A percentile compares a stretch with the other conserved stretches of the same genome.
Conservation (phyloP, 2,888 invertebrate genomes). For the Leucophora obtusa region DNA sequence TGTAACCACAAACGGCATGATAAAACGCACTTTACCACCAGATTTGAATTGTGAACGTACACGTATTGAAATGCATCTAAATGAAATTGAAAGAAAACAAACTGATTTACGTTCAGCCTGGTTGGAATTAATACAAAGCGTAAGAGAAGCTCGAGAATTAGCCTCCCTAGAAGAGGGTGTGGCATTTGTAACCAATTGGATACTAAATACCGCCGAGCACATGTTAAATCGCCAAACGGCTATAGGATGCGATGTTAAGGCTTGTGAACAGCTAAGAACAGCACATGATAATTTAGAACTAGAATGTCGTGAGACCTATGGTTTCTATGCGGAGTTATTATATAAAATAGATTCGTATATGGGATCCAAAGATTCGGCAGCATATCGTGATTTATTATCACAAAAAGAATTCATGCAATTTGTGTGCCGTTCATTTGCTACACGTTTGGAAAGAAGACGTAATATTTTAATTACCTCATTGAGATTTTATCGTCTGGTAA, state of each 20-base stretch:
- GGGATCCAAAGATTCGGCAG: constrained; percentile 73
- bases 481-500: constrained; percentile 86
- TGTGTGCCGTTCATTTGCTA: constrained; percentile 87
- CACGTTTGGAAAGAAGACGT: constrained; percentile 85
- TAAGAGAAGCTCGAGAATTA: constrained; percentile 82
- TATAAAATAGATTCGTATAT: constrained; percentile 84
- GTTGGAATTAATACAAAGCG: constrained; percentile 81
- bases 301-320: constrained; percentile 88
- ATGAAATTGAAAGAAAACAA: constrained; percentile 82
- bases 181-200: constrained; percentile 87
- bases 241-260: constrained; percentile 85
- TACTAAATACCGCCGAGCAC: constrained; percentile 86
- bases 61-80: constrained; percentile 81
- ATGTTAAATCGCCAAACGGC: constrained; percentile 85
- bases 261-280: constrained; percentile 85
- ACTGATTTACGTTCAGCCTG: constrained; percentile 82
- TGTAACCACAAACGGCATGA: constrained; percentile 55
- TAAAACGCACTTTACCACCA: constrained; percentile 79
- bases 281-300: constrained; percentile 88
- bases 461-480: constrained; percentile 87
- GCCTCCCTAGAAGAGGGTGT: constrained; percentile 82
- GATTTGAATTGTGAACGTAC: constrained; percentile 82
- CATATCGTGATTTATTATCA: constrained; percentile 83
- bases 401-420: constrained; percentile 91
- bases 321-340: constrained; percentile 87